Evolutionary conservation across 1,140 invertebrate species (phyloP).

Genomic region (Parapsyche elsis): DNA sequence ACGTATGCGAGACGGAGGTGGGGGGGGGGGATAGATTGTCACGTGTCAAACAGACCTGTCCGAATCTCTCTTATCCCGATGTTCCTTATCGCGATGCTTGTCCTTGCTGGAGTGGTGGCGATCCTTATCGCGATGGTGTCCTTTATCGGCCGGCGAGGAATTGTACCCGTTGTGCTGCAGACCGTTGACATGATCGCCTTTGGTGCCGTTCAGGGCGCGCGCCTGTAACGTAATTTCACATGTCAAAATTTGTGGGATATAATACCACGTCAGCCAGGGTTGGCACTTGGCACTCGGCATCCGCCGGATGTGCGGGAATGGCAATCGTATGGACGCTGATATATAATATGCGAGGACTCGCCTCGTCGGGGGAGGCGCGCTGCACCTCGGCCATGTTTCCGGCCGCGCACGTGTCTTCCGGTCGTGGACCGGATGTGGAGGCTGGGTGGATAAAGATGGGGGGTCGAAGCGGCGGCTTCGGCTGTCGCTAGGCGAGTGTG

Average conservation of each 20-base stretch:
- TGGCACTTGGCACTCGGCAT: neutral
- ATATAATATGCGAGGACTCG: too few relatives aligned
- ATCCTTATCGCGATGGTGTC: conserved; percentile 58
- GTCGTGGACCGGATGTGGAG: neutral
- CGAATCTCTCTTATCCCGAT: neutral
- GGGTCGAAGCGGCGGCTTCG: neutral
- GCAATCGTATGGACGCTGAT: neutral
- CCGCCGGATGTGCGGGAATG: neutral
- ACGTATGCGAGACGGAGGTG: too few relatives aligned
- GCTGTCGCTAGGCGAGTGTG: too few relatives aligned
- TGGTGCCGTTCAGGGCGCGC: conserved; percentile 24
- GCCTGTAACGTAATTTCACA: neutral
- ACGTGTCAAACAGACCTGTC: neutral
- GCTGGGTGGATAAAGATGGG: too few relatives aligned
- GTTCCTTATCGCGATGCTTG: conserved; percentile 25
- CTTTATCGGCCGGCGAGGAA: neutral
- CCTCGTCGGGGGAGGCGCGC: conserved; percentile 11
- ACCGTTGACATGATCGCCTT: conserved; percentile 27
- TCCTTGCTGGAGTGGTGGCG: conserved; percentile 58
- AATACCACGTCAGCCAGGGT: neutral
- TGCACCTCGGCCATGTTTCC: neutral
- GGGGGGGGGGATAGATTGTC: neutral
- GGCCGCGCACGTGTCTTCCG: neutral
- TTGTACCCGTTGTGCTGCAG: conserved; percentile 23
- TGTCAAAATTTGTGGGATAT: neutral